phyloP scores from a whole-genome alignment of 2,888 invertebrate species.

The Phlogophora meticulosa region DNA sequence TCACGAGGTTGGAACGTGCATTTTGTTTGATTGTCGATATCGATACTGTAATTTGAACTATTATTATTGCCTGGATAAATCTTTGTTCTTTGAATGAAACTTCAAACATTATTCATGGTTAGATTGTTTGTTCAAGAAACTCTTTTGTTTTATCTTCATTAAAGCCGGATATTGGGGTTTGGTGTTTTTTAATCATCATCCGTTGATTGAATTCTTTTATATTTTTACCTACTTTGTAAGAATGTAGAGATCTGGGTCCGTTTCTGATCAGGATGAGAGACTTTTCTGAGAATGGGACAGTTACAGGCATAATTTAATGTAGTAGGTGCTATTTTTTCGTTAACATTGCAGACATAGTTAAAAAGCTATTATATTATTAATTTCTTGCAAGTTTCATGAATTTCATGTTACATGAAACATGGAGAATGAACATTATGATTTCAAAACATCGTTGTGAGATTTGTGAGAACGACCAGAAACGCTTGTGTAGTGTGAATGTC shows the following conservation, averaged over 20 bases:
- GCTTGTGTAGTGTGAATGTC: no score
- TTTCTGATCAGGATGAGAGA: no score
- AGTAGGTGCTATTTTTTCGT: no score
- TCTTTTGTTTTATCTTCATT: not conserved
- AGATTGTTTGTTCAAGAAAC: not conserved
- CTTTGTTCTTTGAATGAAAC: not conserved
- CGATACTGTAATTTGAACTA: not conserved
- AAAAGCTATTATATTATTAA: no score
- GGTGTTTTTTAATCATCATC: not conserved
- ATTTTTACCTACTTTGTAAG: not conserved
- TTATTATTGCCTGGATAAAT: not conserved
- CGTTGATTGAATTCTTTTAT: not conserved
- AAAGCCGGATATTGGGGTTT: not conserved
- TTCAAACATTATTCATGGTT: not conserved
- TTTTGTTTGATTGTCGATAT: conserved; percentile 15
- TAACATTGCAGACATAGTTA: no score
- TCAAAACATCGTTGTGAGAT: not conserved
- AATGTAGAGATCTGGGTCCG: no score
- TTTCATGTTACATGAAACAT: not conserved
- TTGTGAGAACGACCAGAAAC: no score
- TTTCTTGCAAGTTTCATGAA: not conserved
- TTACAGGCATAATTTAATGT: no score
- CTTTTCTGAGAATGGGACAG: no score
- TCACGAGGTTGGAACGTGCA: conserved; percentile 15
- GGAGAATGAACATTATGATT: not conserved